Evolutionary conservation across 2,113 vertebrate genomes (phyloP), one percentile per base, ranked within the genome.

Genomic region (Microtus richardsoni): DNA sequence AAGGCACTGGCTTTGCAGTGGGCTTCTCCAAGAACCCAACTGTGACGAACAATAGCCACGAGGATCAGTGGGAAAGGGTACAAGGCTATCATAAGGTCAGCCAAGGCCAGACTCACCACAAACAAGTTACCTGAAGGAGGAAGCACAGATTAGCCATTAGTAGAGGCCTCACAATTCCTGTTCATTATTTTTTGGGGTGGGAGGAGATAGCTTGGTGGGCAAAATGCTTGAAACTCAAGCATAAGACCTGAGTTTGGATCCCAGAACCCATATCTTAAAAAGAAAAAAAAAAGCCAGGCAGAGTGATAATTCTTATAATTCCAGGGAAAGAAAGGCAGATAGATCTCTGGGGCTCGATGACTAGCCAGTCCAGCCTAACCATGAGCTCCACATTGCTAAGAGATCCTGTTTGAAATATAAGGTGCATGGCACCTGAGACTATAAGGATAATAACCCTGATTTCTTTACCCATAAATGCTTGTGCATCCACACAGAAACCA

Each of bases 1-100:
- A 99, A 99, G 95, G 99, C 99, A 1, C 99, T 99, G n/a, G 98
- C 98, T 98, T 99, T 99, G 96, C 99, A 99, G 84, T 99, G 99
- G 0, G 86, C 99, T 95, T 99, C 98, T 70, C 99, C 99, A 93
- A 99, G 95, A 0, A 98, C 98, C 99, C 99, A 99, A 97, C 99
- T 99, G 0, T 99, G 99, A 78, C 98, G 99, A 98, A 99, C 99
- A 97, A 99, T 99, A 47, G 99, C 99, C 39, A 99, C 97, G 3
- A 99, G 99, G 58, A 99, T 99, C 95, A 99, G 97, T 0, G 99
- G 99, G 93, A 99, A 99, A 0, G 99, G 99, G 95, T 99, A 99
- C 98, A 99, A 99, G 95, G 99, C 99, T 94, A 99, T 99, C 96
- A 99, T 98, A 87, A 99, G 98, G 98, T 99, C 99, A 94, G 99